A percentile compares a stretch with the other conserved stretches of the same genome.
Evolutionary conservation across 2,113 vertebrate genomes (phyloP).

Genomic region (Cyrtonyx montezumae): DNA sequence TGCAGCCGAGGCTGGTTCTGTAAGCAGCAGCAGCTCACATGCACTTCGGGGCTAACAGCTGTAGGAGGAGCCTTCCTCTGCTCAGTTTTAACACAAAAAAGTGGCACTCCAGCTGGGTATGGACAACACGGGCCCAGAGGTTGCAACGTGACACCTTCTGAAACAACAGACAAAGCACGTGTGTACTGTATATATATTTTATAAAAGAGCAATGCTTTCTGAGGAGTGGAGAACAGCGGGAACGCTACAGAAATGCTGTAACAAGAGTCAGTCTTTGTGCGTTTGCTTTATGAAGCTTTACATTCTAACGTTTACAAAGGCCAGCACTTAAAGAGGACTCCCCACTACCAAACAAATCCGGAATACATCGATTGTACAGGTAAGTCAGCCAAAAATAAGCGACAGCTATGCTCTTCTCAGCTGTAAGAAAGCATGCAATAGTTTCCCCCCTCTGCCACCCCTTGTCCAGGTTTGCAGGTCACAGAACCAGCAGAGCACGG

Average conservation of each 20-base stretch:
- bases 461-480: slow-evolving; percentile 17
- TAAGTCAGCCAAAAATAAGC: slow-evolving; percentile 68
- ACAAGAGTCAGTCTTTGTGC: slow-evolving; percentile 59
- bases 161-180: not conserved
- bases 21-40: not conserved
- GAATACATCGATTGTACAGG: slow-evolving; percentile 71
- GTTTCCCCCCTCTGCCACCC: slow-evolving; percentile 42
- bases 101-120: not conserved
- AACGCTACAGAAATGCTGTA: not conserved
- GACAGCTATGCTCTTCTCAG: slow-evolving; percentile 41
- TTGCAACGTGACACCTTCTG: not conserved
- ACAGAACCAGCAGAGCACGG: slow-evolving; percentile 32
- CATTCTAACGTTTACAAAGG: slow-evolving; percentile 73
- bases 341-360: slow-evolving; percentile 73
- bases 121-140: not conserved
- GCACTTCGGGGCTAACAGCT: not conserved
- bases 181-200: not conserved
- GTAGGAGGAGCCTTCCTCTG: not conserved
- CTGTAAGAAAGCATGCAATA: slow-evolving; percentile 58
- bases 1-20: accelerated
- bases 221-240: not conserved
- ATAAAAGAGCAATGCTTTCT: not conserved
- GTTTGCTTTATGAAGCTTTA: slow-evolving; percentile 76
- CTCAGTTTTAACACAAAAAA: not conserved
- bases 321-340: slow-evolving; percentile 71